Evolutionary conservation across 1,140 invertebrate species (phyloP).

Genomic region (Antheraea pernyi): DNA sequence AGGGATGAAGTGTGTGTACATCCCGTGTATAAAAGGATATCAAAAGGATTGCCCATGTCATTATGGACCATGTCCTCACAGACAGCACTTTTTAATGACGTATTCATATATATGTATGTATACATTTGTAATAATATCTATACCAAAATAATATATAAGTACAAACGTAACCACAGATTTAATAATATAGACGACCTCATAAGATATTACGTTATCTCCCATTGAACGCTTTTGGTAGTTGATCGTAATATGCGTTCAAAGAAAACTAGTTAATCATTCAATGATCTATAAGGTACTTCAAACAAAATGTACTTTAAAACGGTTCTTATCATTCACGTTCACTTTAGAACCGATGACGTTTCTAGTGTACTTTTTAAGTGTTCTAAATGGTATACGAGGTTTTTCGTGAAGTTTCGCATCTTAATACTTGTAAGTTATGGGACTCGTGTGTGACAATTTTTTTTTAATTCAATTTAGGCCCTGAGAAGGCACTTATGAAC

Average conservation of each 20-base stretch:
- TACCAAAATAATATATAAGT: too few relatives aligned
- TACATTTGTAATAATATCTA: too few relatives aligned
- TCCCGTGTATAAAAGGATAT: too few relatives aligned
- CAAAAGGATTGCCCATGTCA: too few relatives aligned
- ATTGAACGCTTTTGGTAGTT: neutral
- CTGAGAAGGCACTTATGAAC: too few relatives aligned
- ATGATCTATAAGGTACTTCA: neutral
- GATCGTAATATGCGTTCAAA: neutral
- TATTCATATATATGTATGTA: too few relatives aligned
- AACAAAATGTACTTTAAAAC: neutral
- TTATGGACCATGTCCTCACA: too few relatives aligned
- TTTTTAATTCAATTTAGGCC: too few relatives aligned
- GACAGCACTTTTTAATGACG: too few relatives aligned
- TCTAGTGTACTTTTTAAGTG: neutral
- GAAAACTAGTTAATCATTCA: neutral
- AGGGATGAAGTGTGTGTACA: too few relatives aligned
- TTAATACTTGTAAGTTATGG: constrained; percentile 2
- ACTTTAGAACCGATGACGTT: neutral
- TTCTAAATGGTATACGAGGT: neutral
- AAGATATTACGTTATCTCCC: neutral
- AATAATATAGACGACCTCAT: neutral
- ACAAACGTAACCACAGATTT: too few relatives aligned
- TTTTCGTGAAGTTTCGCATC: neutral
- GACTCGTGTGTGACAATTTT: neutral
- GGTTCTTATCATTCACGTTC: neutral